Evolutionary conservation across 2,113 vertebrate species (phyloP).

Genomic region (Odontesthes bonariensis): DNA sequence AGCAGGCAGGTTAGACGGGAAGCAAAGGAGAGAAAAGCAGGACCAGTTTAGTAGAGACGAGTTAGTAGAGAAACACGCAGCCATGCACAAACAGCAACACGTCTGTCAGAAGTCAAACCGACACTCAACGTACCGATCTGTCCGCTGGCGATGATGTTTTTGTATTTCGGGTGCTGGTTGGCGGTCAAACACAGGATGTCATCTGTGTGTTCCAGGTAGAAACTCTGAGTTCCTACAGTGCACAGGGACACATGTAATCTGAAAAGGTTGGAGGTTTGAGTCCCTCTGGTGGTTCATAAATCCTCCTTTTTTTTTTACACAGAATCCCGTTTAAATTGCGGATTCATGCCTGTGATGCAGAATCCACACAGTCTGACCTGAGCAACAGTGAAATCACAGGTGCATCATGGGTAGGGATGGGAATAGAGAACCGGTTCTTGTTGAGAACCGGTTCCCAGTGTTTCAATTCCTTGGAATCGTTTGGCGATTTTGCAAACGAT

Average conservation of each 20-base stretch:
- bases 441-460: too few species aligned
- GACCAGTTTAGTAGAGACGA: slow-evolving; percentile 23
- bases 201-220: slow-evolving; percentile 97
- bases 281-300: too few species aligned
- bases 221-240: slow-evolving; percentile 91
- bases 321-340: too few species aligned
- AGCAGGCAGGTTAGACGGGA: slow-evolving; percentile 73
- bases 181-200: slow-evolving; percentile 96
- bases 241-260: slow-evolving; percentile 9
- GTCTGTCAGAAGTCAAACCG: not conserved
- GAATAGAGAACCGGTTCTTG: too few species aligned
- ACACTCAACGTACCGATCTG: slow-evolving; percentile 88
- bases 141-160: slow-evolving; percentile 94
- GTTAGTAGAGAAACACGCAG: slow-evolving; percentile 42
- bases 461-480: too few species aligned
- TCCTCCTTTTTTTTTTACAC: too few species aligned
- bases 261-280: too few species aligned
- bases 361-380: too few species aligned
- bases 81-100: slow-evolving; percentile 27
- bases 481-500: too few species aligned
- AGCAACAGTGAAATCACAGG: too few species aligned
- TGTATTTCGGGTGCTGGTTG: slow-evolving; percentile 97
- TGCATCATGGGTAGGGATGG: too few species aligned
- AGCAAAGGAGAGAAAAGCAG: slow-evolving; percentile 80
- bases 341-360: too few species aligned